phyloP scores from a whole-genome alignment of 2,797 vertebrate species.

The Malacoraja senta region DNA sequence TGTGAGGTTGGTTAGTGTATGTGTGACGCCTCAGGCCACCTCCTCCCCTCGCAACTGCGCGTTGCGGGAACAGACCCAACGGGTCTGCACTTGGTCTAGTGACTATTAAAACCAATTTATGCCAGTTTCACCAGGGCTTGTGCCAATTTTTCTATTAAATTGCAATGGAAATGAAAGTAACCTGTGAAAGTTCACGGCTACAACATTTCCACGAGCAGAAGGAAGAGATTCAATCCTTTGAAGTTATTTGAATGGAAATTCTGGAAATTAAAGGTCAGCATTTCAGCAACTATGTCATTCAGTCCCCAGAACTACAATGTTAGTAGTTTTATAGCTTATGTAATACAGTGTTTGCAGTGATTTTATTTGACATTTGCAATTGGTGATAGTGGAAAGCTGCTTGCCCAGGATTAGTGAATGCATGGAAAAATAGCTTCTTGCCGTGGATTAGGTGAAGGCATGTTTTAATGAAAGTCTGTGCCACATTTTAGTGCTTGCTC shows the following conservation, averaged over 20 bases:
- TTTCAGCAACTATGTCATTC: neutral
- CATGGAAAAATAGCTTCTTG: neutral
- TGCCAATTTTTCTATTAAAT: neutral
- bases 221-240: neutral
- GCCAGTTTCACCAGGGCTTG: neutral
- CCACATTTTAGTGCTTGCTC: conserved; percentile 42
- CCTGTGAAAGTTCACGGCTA: neutral
- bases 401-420: neutral
- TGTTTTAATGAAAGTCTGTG: conserved; percentile 13
- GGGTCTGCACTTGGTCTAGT: no score
- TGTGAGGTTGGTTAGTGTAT: no score
- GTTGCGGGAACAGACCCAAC: no score
- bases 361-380: neutral
- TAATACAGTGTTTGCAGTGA: neutral
- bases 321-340: neutral
- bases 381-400: neutral
- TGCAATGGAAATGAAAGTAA: neutral
- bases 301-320: neutral
- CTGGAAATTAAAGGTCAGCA: neutral
- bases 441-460: neutral
- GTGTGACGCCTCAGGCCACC: no score
- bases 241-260: neutral
- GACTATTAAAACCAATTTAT: neutral
- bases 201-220: neutral
- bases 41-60: no score